A percentile compares a stretch with the other conserved stretches of the same genome.
Conservation (phyloP, 92 coral and sea anemone species). For the Parazoanthus atlanticus region DNA sequence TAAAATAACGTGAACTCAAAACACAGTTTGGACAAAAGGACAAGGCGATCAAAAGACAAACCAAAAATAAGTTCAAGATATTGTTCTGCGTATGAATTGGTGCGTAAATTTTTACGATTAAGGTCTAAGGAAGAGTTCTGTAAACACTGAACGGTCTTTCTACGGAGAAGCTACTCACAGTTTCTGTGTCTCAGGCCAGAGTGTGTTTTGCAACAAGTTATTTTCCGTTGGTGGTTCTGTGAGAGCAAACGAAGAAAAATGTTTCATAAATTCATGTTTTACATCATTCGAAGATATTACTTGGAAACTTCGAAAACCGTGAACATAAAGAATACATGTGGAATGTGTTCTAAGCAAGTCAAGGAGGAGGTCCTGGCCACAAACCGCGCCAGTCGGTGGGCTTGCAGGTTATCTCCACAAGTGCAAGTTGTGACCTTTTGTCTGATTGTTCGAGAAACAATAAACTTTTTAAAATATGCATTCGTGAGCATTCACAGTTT, state of each 20-base stretch:
- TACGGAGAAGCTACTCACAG: conserved; percentile 66
- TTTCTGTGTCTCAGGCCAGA: conserved; percentile 99
- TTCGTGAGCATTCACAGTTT: no score
- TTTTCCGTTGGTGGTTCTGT: conserved; percentile 97
- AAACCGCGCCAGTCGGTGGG: no score
- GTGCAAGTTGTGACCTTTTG: no score
- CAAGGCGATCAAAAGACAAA: not conserved
- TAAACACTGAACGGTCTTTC: not conserved
- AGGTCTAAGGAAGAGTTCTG: not conserved
- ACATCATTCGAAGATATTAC: no score
- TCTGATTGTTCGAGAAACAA: no score
- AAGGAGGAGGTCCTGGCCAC: no score
- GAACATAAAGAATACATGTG: no score
- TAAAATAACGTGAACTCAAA: not conserved
- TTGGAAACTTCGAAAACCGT: no score
- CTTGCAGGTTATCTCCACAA: no score
- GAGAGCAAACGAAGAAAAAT: not conserved
- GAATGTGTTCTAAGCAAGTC: no score
- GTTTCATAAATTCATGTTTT: no score
- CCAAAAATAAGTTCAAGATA: not conserved
- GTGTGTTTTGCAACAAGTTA: conserved; percentile 82
- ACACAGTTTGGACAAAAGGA: not conserved
- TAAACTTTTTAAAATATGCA: no score
- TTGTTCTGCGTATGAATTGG: not conserved
- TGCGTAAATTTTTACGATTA: not conserved